Conservation (phyloP, 2,797 vertebrate species). For the Danio aesculapii region DNA sequence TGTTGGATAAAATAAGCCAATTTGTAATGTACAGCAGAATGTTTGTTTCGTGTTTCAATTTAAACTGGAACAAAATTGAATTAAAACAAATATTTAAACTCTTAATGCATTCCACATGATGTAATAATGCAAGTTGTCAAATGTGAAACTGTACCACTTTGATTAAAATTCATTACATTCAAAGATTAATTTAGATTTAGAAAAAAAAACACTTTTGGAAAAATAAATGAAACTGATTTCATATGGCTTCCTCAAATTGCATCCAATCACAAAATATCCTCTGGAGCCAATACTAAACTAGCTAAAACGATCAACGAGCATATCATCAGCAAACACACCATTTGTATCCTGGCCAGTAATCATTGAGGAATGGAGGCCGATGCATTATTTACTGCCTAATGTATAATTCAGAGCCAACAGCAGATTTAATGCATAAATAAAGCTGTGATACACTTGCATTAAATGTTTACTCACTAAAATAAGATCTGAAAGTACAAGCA, state of each 20-base stretch:
- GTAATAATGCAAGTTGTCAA: no score
- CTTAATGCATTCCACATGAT: no score
- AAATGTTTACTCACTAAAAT: conserved; percentile 83
- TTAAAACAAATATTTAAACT: no score
- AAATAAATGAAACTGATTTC: background rate
- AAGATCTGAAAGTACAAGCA: conserved; percentile 69
- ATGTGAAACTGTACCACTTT: no score
- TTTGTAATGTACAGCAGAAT: no score
- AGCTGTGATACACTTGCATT: conserved; percentile 81
- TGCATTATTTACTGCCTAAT: conserved; percentile 84
- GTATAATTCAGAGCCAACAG: conserved; percentile 86
- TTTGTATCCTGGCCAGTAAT: conserved; percentile 80
- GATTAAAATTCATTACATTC: no score
- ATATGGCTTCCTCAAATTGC: conserved; percentile 12
- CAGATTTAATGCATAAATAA: conserved; percentile 88
- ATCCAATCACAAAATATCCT: conserved; percentile 35
- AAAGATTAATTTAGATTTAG: no score
- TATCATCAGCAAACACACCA: conserved; percentile 83
- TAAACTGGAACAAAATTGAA: no score
- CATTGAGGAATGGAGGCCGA: conserved; percentile 76
- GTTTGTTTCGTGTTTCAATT: no score
- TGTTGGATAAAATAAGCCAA: no score
- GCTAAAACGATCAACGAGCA: conserved; percentile 77
- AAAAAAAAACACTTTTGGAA: no score
- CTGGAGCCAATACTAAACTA: conserved; percentile 70